Percentiles rank a stretch among this genome's conserved stretches.
Evolutionary conservation across 1,140 invertebrate genomes (phyloP).

Genomic region (Stratiolaelaps scimitus): DNA sequence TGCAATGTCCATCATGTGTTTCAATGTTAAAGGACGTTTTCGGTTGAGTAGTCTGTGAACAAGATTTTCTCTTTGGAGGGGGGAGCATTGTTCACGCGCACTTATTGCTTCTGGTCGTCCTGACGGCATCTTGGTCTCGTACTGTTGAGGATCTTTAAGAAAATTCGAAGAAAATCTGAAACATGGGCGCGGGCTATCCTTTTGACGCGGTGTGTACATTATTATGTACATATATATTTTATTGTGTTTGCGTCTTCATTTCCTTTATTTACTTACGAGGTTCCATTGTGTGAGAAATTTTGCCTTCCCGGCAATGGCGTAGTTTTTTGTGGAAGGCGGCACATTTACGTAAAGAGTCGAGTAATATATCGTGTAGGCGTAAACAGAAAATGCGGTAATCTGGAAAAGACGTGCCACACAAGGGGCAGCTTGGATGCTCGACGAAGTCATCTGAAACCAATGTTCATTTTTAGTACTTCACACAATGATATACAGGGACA

Average conservation of each 20-base stretch:
- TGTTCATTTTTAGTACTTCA: no score
- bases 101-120: no score
- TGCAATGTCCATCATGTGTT: no score
- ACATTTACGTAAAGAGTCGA: conserved; percentile 15
- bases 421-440: neutral
- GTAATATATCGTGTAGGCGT: conserved; percentile 31
- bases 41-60: no score
- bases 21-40: no score
- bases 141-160: no score
- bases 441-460: neutral
- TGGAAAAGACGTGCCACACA: conserved; percentile 3
- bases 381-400: conserved; percentile 21
- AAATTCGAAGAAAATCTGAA: no score
- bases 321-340: neutral
- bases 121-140: no score
- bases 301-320: conserved; percentile 56
- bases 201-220: conserved; percentile 42
- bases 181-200: no score
- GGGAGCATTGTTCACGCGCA: no score
- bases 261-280: conserved; percentile 58
- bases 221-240: conserved; percentile 34
- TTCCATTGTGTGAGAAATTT: conserved; percentile 74
- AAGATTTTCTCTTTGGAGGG: no score
- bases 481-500: no score
- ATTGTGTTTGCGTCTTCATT: conserved; percentile 30